Base-by-base conservation (phyloP, 2,888 invertebrate genomes). In the Nephrocerus scutellatus region DNA sequence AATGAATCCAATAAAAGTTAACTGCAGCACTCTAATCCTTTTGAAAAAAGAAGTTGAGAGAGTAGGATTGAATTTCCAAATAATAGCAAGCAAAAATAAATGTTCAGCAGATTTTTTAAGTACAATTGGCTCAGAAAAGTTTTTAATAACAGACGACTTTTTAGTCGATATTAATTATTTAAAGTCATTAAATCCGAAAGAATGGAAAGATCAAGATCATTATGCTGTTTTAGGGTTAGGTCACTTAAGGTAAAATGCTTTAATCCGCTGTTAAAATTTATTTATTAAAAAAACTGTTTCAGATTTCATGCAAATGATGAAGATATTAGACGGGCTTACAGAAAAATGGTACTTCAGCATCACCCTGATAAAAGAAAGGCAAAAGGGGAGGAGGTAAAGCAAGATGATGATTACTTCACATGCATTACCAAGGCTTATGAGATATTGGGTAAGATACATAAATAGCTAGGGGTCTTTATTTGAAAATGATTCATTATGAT, bases 401-500 rank as follows among this genome's bases (percentile, higher is more conserved):
- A 82, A 4, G 93, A 95, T 54, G 89, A 92, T 57, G 97, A 97
- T 71, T 97, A 97, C 69, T 98, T 97, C 68, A 92, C 95, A 0
- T 97, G 97, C 65, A 98, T 99, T 53, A 97, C 96, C 2, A 89
- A 89, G 74, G 96, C 96, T 6, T 93, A 91, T 72, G 96, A 97
- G 72, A 88, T 83, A 40, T 68, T 78, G 28, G 91, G 93, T 19
- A 84, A 78, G 41, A 6, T 6, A 10, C 3, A n/a, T 6, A 4
- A 6, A 28, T 9, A 14, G 8, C 5, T 18, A 20, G 7, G 9
- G 19, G 6, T 26, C 12, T 16, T 6, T 34, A 14, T 36, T 21
- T 67, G 85, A 37, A 38, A 20, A 18, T 31, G n/a, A 12, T 12
- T 19, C 13, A 22, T 19, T 24, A 5, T 15, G 20, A 22, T 26